Evolutionary conservation across 53 echinoderm and acorn worm genomes (phyloP).

Genomic region (Zoroaster sp.): DNA sequence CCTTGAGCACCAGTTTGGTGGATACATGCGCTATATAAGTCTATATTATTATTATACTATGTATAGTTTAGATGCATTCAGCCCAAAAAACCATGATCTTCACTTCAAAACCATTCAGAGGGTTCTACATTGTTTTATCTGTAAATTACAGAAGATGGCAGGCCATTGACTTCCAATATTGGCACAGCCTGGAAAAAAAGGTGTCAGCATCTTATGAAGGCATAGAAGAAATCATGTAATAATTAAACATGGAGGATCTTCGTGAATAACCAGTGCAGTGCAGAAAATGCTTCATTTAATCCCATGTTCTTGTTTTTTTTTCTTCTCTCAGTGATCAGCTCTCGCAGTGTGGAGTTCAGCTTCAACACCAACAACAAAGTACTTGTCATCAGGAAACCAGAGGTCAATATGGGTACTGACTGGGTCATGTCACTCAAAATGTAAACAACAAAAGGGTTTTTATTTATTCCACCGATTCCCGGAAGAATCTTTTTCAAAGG

Average conservation of each 20-base stretch:
- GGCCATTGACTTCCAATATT: too few species aligned
- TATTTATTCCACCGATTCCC: constrained; percentile 3
- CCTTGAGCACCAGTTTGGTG: too few species aligned
- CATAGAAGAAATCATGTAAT: background rate
- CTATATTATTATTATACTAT: too few species aligned
- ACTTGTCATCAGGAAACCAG: constrained; percentile 92
- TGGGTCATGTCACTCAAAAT: constrained; percentile 74
- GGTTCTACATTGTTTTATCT: too few species aligned
- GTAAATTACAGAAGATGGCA: too few species aligned
- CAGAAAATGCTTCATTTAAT: background rate
- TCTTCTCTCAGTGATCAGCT: constrained; percentile 71
- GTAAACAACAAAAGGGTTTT: background rate
- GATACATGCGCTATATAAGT: too few species aligned
- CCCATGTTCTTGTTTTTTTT: too few species aligned
- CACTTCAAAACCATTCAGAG: too few species aligned
- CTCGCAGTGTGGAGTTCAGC: constrained; percentile 76
- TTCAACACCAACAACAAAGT: constrained; percentile 62
- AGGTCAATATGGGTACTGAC: constrained; percentile 83
- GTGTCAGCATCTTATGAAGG: background rate
- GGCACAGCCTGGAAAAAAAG: too few species aligned
- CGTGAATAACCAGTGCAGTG: background rate
- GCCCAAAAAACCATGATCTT: too few species aligned
- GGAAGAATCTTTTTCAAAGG: too few species aligned
- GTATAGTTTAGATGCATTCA: too few species aligned
- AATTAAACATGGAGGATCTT: background rate